Conservation (phyloP, 2,113 vertebrate genomes). For the Syrmaticus mikado region DNA sequence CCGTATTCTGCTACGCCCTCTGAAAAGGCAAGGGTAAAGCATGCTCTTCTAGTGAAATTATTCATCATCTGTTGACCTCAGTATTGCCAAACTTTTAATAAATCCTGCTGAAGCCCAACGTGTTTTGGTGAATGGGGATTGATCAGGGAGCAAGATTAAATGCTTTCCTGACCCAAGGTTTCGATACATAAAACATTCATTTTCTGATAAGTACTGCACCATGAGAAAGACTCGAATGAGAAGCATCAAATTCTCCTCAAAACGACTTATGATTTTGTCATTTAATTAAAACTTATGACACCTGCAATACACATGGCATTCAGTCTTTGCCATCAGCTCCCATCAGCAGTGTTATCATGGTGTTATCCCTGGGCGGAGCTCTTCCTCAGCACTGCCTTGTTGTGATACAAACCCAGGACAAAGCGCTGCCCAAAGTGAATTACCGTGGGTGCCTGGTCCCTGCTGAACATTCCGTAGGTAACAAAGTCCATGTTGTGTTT, state of each 20-base stretch:
- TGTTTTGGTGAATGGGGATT: background rate
- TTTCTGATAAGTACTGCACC: background rate
- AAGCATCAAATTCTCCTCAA: background rate
- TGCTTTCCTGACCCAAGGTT: background rate
- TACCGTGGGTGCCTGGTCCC: conserved; percentile 50
- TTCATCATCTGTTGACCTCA: background rate
- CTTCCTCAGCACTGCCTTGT: background rate
- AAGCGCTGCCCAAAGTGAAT: background rate
- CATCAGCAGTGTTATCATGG: background rate
- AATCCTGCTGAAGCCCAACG: background rate
- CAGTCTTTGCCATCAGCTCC: background rate
- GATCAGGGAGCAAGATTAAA: background rate
- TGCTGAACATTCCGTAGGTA: conserved; percentile 54
- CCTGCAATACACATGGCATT: background rate
- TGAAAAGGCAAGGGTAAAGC: background rate
- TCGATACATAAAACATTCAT: background rate
- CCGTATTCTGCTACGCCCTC: background rate
- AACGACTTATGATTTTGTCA: background rate
- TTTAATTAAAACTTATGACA: background rate
- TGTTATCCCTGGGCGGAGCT: background rate
- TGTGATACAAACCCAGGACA: background rate
- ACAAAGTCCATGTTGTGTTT: conserved; percentile 55
- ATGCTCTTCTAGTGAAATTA: background rate
- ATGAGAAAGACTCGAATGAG: background rate
- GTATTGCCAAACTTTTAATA: background rate